Base-by-base conservation (phyloP, 2,888 invertebrate species). In the Ectemnius cavifrons region DNA sequence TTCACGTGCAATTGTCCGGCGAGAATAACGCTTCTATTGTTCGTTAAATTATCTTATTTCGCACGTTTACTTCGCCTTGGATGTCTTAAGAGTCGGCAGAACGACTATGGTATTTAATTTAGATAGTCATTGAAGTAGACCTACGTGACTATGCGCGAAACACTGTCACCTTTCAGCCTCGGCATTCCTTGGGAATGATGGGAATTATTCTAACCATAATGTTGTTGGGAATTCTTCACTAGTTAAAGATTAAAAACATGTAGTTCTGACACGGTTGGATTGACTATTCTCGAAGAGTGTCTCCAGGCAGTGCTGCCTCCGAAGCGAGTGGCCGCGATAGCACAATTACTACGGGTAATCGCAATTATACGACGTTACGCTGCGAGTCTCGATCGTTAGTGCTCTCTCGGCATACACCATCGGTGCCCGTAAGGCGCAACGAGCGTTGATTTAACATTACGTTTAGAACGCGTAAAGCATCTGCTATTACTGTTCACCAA, bases 381-480 rank as follows among this genome's bases (percentile, higher is more conserved):
- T 72, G 64, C 37, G 37, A 37, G 37, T 47, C 74, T 75, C 76
- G 71, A 83, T 77, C 76, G 78, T 82, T 82, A 80, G 66, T 37
- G 11, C 37, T 11, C 20, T 71, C 60, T 75, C 59, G 74, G 76
- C 66, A 77, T 79, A 79, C 80, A 78, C 73, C 78, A 81, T 83
- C 81, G 68, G 58, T 66, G 37, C 37, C 37, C 61, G 75, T 66
- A 73, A 63, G 73, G 78, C 61, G 63, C 64, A 62, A 46, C 71
- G 37, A 37, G 37, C 37, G 37, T 37, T 37, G 37, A 37, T 37
- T 37, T 73, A 80, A 79, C 77, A 82, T 84, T 77, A 77, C 68
- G 72, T 76, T 78, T 75, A 73, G 67, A 13, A 58, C 67, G 70
- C 75, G 75, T 67, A 71, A 77, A 82, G 70, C 76, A 78, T 80